A percentile compares a stretch with the other conserved stretches of the same genome.
These are phyloP conservation scores for Charaxes varanes DNA, from an alignment of 1,140 invertebrate species.

Conservation along the genomic window DNA sequence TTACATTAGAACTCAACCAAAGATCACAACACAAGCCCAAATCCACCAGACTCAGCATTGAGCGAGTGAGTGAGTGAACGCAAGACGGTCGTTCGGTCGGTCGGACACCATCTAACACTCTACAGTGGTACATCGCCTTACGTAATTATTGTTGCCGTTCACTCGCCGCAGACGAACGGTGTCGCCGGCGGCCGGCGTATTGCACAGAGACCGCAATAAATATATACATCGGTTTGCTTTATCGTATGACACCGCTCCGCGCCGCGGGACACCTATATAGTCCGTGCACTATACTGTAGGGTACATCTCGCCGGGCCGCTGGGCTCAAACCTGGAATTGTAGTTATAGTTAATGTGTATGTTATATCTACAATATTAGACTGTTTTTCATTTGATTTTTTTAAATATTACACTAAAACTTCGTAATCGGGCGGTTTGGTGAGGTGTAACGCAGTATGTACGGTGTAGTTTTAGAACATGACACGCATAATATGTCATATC, in stretches of 20 bases:
- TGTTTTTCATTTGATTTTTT: too few relatives aligned
- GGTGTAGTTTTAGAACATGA: too few relatives aligned
- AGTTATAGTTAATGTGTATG: too few relatives aligned
- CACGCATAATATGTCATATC: too few relatives aligned
- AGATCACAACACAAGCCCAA: too few relatives aligned
- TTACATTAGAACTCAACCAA: too few relatives aligned
- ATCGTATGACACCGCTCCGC: conserved; percentile 6
- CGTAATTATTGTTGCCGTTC: conserved; percentile 10
- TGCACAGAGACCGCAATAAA: conserved; percentile 37
- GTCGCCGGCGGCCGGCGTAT: conserved; percentile 26
- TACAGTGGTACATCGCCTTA: conserved; percentile 30
- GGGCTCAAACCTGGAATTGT: conserved; percentile 40
- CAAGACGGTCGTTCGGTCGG: neutral
- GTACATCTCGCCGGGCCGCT: conserved; percentile 51
- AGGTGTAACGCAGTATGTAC: too few relatives aligned
- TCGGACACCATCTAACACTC: conserved; percentile 20
- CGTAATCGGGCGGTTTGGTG: too few relatives aligned
- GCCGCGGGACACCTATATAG: conserved; percentile 5
- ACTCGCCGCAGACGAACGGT: neutral
- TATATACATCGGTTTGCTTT: conserved; percentile 37
- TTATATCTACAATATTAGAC: too few relatives aligned
- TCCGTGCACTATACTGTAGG: conserved; percentile 14
- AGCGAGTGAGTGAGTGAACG: too few relatives aligned
- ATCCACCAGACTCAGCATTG: too few relatives aligned
- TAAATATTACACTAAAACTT: too few relatives aligned